phyloP scores from a whole-genome alignment of 2,888 invertebrate genomes.

The Hecatera dysodea region DNA sequence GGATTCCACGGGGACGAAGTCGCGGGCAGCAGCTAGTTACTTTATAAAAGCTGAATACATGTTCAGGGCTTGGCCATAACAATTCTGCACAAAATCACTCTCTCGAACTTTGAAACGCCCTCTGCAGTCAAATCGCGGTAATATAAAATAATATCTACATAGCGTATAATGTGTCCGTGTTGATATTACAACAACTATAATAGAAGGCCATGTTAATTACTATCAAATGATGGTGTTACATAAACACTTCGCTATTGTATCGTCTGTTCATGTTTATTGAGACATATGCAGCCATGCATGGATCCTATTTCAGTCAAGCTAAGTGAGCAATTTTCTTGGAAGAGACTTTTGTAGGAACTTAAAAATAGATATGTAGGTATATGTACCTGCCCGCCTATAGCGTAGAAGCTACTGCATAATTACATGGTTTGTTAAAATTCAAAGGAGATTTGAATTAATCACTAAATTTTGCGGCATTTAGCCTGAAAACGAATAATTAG shows the following conservation, averaged over 20 bases:
- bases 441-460: neutral
- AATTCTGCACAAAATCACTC: neutral
- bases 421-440: neutral
- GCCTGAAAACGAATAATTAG: neutral
- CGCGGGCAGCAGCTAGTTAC: no score
- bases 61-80: neutral
- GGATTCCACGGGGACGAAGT: no score
- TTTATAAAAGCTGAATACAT: neutral
- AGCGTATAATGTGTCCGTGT: constrained; percentile 15
- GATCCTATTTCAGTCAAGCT: constrained; percentile 23
- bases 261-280: constrained; percentile 49
- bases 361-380: no score
- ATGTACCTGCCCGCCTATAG: no score
- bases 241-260: constrained; percentile 39
- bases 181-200: constrained; percentile 31
- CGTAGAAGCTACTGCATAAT: no score
- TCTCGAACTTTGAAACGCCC: constrained; percentile 37
- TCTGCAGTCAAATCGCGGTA: constrained; percentile 22
- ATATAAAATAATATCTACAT: constrained; percentile 22
- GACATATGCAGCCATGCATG: constrained; percentile 32
- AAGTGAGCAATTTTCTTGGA: constrained; percentile 20
- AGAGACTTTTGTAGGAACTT: no score
- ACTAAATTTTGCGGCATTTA: neutral
- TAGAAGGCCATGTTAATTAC: constrained; percentile 54
- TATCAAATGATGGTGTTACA: constrained; percentile 44